Percentiles rank a stretch among this genome's conserved stretches.
phyloP scores from a whole-genome alignment of 2,888 invertebrate genomes.

The Linnaemya vulpina region DNA sequence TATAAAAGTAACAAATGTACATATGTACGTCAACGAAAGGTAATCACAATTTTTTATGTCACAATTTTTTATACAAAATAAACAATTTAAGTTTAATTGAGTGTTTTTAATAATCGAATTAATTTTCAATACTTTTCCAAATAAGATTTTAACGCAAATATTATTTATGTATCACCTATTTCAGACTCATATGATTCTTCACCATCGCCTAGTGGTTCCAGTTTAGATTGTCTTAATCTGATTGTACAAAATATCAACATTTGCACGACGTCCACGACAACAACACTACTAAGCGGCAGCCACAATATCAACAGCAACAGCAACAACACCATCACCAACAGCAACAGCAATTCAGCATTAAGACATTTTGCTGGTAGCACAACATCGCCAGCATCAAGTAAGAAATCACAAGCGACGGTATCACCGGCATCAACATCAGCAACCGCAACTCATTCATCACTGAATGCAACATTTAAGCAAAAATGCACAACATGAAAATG shows the following conservation, averaged over 20 bases:
- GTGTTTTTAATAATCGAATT: too few relatives aligned
- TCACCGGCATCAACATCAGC: constrained; percentile 54
- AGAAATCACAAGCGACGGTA: constrained; percentile 52
- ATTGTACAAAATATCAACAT: constrained; percentile 88
- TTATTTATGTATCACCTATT: constrained; percentile 71
- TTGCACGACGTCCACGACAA: constrained; percentile 66
- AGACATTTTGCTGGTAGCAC: constrained; percentile 44
- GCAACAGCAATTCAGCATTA: constrained; percentile 36
- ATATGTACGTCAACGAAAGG: too few relatives aligned
- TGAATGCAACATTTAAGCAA: constrained; percentile 81
- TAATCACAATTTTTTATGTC: too few relatives aligned
- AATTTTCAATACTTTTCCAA: background rate
- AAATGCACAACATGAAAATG: constrained; percentile 79
- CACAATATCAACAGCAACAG: constrained; percentile 60
- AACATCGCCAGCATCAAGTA: constrained; percentile 57
- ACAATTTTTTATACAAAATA: too few relatives aligned
- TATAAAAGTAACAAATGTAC: too few relatives aligned
- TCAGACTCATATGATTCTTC: constrained; percentile 83
- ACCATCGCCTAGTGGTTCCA: constrained; percentile 84
- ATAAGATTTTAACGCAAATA: constrained; percentile 9
- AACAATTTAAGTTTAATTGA: too few relatives aligned
- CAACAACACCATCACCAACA: constrained; percentile 20
- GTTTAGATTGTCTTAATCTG: constrained; percentile 87
- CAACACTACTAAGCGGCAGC: constrained; percentile 51
- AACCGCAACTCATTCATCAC: constrained; percentile 74